phyloP scores from a whole-genome alignment of 2,113 vertebrate genomes.

The Neogale vison region DNA sequence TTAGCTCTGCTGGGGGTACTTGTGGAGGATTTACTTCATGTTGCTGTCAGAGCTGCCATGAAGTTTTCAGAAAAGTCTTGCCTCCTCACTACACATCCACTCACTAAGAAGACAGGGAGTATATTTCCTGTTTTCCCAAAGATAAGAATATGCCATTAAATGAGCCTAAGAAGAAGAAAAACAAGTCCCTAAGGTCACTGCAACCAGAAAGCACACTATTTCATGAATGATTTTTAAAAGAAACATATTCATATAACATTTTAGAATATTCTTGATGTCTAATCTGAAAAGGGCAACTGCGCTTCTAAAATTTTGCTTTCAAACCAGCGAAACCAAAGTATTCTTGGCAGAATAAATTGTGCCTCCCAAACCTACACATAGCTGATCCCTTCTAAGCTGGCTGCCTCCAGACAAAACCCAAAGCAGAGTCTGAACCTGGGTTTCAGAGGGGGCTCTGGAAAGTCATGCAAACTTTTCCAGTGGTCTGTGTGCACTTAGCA shows the following conservation, averaged over 20 bases:
- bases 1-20: constrained; percentile 55
- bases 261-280: not conserved
- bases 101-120: constrained; percentile 70
- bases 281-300: not conserved
- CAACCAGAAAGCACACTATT: constrained; percentile 29
- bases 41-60: constrained; percentile 44
- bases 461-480: not conserved
- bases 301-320: not conserved
- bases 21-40: constrained; percentile 68
- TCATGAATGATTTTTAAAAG: constrained; percentile 24
- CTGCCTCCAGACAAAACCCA: not conserved
- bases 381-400: not conserved
- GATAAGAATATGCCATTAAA: constrained; percentile 49
- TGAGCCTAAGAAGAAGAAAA: constrained; percentile 65
- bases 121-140: constrained; percentile 70
- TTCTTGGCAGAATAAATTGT: constrained; percentile 4
- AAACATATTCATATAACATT: constrained; percentile 54
- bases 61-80: constrained; percentile 63
- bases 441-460: not conserved
- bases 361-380: not conserved
- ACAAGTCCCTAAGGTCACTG: not conserved
- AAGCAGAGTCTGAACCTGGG: not conserved
- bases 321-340: not conserved
- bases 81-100: constrained; percentile 48
- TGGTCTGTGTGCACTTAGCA: rapidly evolving